Base-by-base conservation (phyloP, 2,888 invertebrate genomes). In the Drosophila sordidapex region DNA sequence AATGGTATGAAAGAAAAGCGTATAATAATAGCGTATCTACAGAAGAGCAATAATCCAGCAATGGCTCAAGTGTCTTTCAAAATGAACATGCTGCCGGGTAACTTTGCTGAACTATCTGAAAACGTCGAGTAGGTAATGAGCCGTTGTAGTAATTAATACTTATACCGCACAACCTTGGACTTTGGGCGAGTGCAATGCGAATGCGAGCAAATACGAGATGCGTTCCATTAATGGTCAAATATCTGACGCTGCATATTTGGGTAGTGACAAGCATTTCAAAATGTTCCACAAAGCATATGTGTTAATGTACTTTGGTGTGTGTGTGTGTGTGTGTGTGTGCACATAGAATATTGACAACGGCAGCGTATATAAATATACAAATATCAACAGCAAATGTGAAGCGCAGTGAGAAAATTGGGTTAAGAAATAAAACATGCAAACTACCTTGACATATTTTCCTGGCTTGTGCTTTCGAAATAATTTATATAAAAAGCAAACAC, bases 381-480 rank as follows among this genome's bases (percentile, higher is more conserved):
- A 57, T 61, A 57, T 52, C 38, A 67, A 65, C 51, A 54, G 65
- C 48, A 56, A 56, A 18, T 51, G 59, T 36, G 51, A 51, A 68
- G 78, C 65, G 66, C 48, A 74, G 36, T 70, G 52, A 48, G 60
- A 70, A 82, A 86, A 85, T 84, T 82, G 86, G 88, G 88, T 86
- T 89, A 76, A 78, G 82, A 89, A 84, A 77, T 82, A 89, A 89
- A 87, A 80, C 82, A 86, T 79, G 82, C 88, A 80, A 87, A 85
- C 81, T 79, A 87, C 86, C 86, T 86, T 86, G 86, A 86, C 86
- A 86, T 63, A 89, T 85, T 77, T 86, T 70, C 21, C 40, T 38
- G 54, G 70, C 58, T 69, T 59, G 51, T 54, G 65, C 78, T 80
- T 80, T 76, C 68, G 79, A 80, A 80, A 78, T 81, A 38, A 60